phyloP scores from a whole-genome alignment of 92 coral and sea anemone species.

The Ricordea florida region DNA sequence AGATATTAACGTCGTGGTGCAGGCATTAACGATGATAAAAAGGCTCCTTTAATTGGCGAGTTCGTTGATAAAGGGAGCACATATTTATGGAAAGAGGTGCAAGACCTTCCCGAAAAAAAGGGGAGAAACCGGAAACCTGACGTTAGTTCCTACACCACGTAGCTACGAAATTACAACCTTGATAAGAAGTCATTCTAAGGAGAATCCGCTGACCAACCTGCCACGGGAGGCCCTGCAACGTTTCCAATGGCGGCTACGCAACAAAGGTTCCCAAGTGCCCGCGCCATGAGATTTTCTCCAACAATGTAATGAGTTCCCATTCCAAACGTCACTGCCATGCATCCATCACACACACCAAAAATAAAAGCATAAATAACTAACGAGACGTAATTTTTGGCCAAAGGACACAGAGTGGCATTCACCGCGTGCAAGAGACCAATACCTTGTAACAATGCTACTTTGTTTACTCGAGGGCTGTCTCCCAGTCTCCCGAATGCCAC shows the following conservation, averaged over 20 bases:
- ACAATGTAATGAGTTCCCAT: slow-evolving; percentile 80
- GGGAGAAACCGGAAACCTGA: too few species aligned
- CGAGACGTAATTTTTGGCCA: slow-evolving; percentile 46
- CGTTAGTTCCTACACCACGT: too few species aligned
- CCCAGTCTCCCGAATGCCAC: slow-evolving; percentile 74
- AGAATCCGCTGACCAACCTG: slow-evolving; percentile 68
- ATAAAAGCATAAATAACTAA: slow-evolving; percentile 68
- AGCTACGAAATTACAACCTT: not conserved
- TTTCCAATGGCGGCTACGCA: slow-evolving; percentile 68
- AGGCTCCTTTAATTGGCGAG: too few species aligned
- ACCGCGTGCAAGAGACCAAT: slow-evolving; percentile 49
- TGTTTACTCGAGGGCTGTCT: slow-evolving; percentile 48
- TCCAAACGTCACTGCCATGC: slow-evolving; percentile 77
- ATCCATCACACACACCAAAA: slow-evolving; percentile 80
- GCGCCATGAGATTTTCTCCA: slow-evolving; percentile 69
- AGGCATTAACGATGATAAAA: too few species aligned
- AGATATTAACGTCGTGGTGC: too few species aligned
- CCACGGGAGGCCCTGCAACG: slow-evolving; percentile 72
- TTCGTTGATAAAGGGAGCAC: too few species aligned
- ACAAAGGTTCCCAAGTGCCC: slow-evolving; percentile 77
- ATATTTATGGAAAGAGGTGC: too few species aligned
- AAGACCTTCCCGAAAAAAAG: too few species aligned
- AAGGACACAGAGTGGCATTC: slow-evolving; percentile 62
- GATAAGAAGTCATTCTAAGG: not conserved
- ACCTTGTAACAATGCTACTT: slow-evolving; percentile 56